phyloP scores from a whole-genome alignment of 2,113 vertebrate species.

The Forbesichthys agassizii region DNA sequence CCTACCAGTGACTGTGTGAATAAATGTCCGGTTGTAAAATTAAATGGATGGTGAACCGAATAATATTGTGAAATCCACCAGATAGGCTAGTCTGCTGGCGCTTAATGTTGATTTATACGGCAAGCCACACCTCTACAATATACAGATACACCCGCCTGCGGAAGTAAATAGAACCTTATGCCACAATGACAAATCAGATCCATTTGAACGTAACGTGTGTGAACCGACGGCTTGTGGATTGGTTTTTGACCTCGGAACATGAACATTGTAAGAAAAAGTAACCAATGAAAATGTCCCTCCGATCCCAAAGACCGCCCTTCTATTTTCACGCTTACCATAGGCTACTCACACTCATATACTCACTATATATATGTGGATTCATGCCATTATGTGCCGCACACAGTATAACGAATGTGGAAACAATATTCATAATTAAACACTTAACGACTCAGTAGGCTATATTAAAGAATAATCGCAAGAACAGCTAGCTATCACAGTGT shows the following conservation, averaged over 20 bases:
- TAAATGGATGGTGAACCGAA: background rate
- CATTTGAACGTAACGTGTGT: conserved; percentile 14
- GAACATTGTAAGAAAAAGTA: background rate
- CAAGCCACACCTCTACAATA: background rate
- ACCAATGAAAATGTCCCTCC: conserved; percentile 27
- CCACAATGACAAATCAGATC: background rate
- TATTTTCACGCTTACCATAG: background rate
- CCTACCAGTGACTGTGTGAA: conserved; percentile 35
- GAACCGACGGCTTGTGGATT: conserved; percentile 42
- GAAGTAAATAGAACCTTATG: conserved; percentile 1
- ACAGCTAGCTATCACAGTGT: too few species aligned
- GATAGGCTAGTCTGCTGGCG: background rate
- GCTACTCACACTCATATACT: background rate
- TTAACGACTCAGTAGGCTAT: too few species aligned
- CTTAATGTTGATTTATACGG: background rate
- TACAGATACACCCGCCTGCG: conserved; percentile 5
- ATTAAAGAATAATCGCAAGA: too few species aligned
- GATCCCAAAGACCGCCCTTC: background rate
- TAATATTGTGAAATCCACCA: background rate
- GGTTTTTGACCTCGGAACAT: conserved; percentile 70
- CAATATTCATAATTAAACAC: too few species aligned
- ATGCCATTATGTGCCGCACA: too few species aligned
- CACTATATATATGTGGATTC: background rate
- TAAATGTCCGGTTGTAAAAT: background rate
- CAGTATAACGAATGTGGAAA: too few species aligned